These are phyloP conservation scores for Eueremaeus valkanovi DNA, from an alignment of 2,888 invertebrate species.

Conservation along the genomic window DNA sequence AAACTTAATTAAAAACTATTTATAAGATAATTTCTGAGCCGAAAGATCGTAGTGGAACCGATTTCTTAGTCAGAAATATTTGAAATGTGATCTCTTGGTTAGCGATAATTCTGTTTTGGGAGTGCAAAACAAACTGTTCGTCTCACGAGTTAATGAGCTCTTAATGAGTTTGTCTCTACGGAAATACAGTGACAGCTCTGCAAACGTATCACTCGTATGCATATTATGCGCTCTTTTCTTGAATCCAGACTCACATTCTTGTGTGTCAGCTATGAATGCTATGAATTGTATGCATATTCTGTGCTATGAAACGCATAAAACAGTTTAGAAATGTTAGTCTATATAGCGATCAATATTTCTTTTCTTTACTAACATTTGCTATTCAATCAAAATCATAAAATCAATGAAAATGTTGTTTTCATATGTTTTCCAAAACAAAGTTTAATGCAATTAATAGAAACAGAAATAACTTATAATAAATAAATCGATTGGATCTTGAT, in stretches of 20 bases:
- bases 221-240: not conserved
- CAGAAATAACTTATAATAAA: too few relatives aligned
- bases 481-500: too few relatives aligned
- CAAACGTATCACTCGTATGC: not conserved
- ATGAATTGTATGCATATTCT: not conserved
- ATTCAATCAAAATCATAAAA: not conserved
- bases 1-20: not conserved
- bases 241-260: not conserved
- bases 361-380: not conserved
- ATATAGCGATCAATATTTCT: not conserved
- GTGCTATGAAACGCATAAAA: not conserved
- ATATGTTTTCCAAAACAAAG: too few relatives aligned
- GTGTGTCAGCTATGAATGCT: not conserved
- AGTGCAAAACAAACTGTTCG: conserved; percentile 20
- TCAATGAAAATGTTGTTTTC: not conserved
- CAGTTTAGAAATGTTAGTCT: not conserved
- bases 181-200: conserved; percentile 5
- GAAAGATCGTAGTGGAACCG: not conserved
- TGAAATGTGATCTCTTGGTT: conserved; percentile 24
- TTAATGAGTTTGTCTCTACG: conserved; percentile 18
- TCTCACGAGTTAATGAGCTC: conserved; percentile 16
- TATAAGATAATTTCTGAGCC: not conserved
- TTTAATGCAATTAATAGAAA: too few relatives aligned
- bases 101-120: conserved; percentile 21
- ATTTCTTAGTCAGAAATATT: not conserved